phyloP scores from a whole-genome alignment of 2,888 invertebrate species.

The Tetranychus truncatus region DNA sequence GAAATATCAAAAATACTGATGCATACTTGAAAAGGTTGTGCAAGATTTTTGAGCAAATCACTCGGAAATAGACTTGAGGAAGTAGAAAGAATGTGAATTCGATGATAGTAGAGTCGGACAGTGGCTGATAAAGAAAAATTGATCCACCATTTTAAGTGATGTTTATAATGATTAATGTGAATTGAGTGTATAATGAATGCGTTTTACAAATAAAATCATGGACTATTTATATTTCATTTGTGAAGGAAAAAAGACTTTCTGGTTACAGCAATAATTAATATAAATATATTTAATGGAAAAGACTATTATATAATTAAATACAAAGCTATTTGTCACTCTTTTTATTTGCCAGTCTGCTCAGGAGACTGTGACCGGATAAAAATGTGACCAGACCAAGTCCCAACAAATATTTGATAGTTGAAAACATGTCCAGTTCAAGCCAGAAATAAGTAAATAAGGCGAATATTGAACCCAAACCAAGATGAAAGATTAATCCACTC shows the following conservation, averaged over 20 bases:
- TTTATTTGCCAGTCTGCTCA: conserved; percentile 51
- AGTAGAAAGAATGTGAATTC: too few species aligned
- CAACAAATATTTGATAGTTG: conserved; percentile 69
- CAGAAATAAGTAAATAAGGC: conserved; percentile 74
- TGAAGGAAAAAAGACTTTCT: neutral
- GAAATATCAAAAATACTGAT: too few species aligned
- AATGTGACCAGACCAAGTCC: conserved; percentile 73
- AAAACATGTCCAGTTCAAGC: conserved; percentile 86
- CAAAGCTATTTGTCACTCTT: neutral
- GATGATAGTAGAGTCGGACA: too few species aligned
- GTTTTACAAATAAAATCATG: too few species aligned
- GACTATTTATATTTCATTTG: neutral
- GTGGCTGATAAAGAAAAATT: too few species aligned
- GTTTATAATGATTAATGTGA: too few species aligned
- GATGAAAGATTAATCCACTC: conserved; percentile 71
- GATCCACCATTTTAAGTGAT: too few species aligned
- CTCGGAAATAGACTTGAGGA: too few species aligned
- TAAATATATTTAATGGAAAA: neutral
- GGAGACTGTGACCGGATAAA: conserved; percentile 73
- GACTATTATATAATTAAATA: neutral
- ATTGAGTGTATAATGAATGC: too few species aligned
- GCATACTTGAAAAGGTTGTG: too few species aligned
- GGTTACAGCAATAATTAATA: neutral
- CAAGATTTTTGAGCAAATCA: too few species aligned
- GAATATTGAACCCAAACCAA: conserved; percentile 69